These are phyloP conservation scores for Amphilophus citrinellus DNA, from an alignment of 2,113 vertebrate species.

Conservation along the genomic window DNA sequence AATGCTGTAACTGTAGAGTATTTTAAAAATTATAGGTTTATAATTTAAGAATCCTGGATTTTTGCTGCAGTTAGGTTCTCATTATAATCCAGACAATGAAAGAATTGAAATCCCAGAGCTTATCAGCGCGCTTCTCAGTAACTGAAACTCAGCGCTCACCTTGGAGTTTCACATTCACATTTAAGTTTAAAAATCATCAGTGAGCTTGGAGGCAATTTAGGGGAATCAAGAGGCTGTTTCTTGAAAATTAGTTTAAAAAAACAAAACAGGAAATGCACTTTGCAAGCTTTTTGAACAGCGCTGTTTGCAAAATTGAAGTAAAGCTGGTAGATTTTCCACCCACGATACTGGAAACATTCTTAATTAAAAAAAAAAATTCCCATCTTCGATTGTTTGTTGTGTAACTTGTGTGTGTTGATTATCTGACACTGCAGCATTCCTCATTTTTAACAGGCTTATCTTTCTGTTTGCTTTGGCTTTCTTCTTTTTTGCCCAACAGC, in stretches of 20 bases:
- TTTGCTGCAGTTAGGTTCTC: too few species aligned
- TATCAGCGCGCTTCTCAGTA: neutral
- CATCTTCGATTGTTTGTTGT: neutral
- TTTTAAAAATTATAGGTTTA: neutral
- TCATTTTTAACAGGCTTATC: neutral
- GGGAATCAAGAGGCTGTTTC: neutral
- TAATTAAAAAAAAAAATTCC: neutral
- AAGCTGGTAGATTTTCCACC: neutral
- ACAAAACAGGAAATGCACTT: neutral
- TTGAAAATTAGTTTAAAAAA: neutral
- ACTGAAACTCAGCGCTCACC: neutral
- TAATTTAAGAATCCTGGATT: neutral
- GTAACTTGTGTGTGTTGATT: neutral
- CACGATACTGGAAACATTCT: neutral
- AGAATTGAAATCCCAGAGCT: neutral
- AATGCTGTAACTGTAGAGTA: neutral
- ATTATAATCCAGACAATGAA: neutral
- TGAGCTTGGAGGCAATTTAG: neutral
- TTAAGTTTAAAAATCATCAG: conserved; percentile 2
- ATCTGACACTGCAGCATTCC: too few species aligned
- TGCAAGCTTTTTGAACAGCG: neutral
- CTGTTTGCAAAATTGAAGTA: neutral
- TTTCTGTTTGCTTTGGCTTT: neutral
- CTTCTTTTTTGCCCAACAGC: neutral
- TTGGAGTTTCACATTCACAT: conserved; percentile 9